Evolutionary conservation across 2,888 invertebrate species (phyloP), one percentile per base, ranked within the genome.

Genomic region (Heliconius ismenius): DNA sequence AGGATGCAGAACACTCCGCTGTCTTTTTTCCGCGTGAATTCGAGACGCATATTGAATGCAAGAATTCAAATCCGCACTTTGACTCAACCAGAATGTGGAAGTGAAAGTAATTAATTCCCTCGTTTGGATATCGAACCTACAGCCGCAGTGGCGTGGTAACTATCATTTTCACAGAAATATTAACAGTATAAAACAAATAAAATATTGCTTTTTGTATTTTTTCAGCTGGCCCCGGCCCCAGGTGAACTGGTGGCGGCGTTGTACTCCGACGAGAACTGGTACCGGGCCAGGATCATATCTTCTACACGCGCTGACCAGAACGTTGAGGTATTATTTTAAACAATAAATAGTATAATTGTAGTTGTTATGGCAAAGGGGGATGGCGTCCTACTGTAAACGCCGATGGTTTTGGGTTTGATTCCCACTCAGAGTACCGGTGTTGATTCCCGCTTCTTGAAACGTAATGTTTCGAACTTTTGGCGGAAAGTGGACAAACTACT

Each of bases 191-290:
- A n/a, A n/a, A 58, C n/a, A 58, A 21, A 54, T 58, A 58, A 21
- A 9, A n/a, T 10, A n/a, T 58, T n/a, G 58, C 32, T 58, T 58
- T 58, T 10, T 58, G n/a, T 58, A n/a, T n/a, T 58, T 58, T 21
- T 26, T 7, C 81, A 94, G 93, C 78, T 90, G 63, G 79, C 85
- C 2, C 94, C 94, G 0, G 92, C 93, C 0, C 85, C 85, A 4
- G 92, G 93, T 32, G 93, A 94, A 81, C 24, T 93, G 65, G 93
- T 94, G 39, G 92, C 92, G 0, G 93, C 93, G 1, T 69, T 90
- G 75, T 94, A 91, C 79, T 90, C 91, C 3, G 93, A 93, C 79
- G 84, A 85, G 26, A 85, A 84, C 80, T 93, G 93, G 93, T 93
- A 93, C 80, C 89, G 94, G 58, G 94, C 92, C 0, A 81, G 86